Conservation (phyloP, 2,888 invertebrate species). For the Saturnia pavonia region DNA sequence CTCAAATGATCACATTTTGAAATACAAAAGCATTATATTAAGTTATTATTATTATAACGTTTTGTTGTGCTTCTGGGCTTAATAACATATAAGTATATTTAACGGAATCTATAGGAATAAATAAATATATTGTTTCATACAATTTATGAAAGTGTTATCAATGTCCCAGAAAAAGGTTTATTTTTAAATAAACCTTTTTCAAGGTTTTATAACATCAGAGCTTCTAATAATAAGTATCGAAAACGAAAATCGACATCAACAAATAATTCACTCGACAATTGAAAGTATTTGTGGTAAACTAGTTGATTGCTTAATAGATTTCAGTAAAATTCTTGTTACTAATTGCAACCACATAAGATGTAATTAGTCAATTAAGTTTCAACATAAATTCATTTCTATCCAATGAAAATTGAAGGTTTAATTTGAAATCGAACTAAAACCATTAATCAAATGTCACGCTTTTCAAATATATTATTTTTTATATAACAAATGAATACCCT, state of each 20-base stretch:
- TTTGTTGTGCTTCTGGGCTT: neutral
- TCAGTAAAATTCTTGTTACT: neutral
- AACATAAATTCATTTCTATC: neutral
- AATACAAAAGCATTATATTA: neutral
- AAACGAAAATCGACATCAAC: neutral
- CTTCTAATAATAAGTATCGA: neutral
- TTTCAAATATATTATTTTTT: neutral
- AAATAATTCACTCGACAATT: neutral
- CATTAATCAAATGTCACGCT: neutral
- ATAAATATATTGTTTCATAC: too few relatives aligned
- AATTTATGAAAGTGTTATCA: neutral
- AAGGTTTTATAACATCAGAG: neutral
- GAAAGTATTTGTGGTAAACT: constrained; percentile 12
- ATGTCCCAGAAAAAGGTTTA: neutral
- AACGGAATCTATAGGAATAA: too few relatives aligned
- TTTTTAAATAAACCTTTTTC: neutral
- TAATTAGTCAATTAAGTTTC: neutral
- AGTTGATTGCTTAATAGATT: constrained; percentile 11
- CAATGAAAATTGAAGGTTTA: too few relatives aligned
- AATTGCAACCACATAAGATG: neutral
- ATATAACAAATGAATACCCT: neutral
- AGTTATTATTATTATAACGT: neutral
- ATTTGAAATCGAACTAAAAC: neutral
- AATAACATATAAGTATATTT: neutral
- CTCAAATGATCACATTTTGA: neutral